Conservation (phyloP, 2,888 invertebrate species). For the Drosophila mettleri region DNA sequence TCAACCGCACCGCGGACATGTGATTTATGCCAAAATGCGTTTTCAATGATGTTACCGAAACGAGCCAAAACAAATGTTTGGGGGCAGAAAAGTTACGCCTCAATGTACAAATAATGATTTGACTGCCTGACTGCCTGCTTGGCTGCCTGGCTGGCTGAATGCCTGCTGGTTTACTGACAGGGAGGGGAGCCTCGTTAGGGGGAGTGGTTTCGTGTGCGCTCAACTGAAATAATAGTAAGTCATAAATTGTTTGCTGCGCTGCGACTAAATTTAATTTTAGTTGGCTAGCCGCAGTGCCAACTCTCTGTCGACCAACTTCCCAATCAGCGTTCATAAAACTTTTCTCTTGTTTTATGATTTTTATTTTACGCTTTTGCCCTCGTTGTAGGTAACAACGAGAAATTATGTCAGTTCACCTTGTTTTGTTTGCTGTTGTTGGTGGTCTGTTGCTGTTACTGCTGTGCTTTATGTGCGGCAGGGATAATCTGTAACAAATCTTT, state of each 20-base stretch:
- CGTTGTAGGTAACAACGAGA: conserved; percentile 57
- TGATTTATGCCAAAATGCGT: conserved; percentile 68
- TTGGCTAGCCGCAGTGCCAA: conserved; percentile 60
- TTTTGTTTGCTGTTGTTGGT: conserved; percentile 27
- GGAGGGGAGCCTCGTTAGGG: neutral
- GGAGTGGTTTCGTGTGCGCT: conserved; percentile 47
- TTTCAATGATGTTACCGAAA: conserved; percentile 60
- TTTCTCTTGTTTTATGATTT: conserved; percentile 33
- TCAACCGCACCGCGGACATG: conserved; percentile 40
- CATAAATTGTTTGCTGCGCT: conserved; percentile 68
- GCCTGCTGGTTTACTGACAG: conserved; percentile 11
- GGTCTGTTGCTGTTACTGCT: conserved; percentile 21
- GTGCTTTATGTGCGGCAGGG: conserved; percentile 55
- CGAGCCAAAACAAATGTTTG: conserved; percentile 24
- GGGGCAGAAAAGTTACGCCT: conserved; percentile 20
- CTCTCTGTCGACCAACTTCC: conserved; percentile 50
- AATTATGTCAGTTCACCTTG: conserved; percentile 56
- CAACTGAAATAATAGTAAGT: conserved; percentile 74
- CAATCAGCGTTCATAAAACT: conserved; percentile 58
- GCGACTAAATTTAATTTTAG: conserved; percentile 75
- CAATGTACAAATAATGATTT: conserved; percentile 69
- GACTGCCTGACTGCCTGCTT: neutral
- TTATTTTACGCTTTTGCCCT: conserved; percentile 11
- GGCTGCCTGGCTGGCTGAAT: neutral
- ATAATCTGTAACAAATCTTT: conserved; percentile 78